Evolutionary conservation across 1,140 invertebrate genomes (phyloP), one percentile per base, ranked within the genome.

Genomic region (Bombus huntii): DNA sequence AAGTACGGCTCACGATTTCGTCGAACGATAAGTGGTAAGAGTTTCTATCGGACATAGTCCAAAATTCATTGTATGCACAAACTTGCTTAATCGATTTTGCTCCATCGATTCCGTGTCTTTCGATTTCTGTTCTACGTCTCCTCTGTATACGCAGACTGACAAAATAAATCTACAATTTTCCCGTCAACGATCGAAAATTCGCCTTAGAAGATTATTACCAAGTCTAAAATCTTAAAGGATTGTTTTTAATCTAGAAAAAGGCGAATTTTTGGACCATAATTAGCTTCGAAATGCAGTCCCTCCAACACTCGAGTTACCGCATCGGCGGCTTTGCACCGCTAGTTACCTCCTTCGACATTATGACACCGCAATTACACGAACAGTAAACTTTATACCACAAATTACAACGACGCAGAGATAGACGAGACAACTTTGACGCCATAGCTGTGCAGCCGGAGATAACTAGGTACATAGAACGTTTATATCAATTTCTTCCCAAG

Each of bases 11-110:
- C 77, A 53, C 76, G 68, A 72, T 66, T 85, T 80, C 76, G 76
- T 72, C 83, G 76, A 72, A 12, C 76, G 83, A 85, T 85, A 80
- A 85, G 22, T 15, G 83, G 83, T 85, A 85, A 85, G 83, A 80
- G 6, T 3, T 44, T 25, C 68, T 13, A 44, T 44, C 34, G 18
- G 39, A n/a, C 37, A 28, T n/a, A 59, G 31, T 62, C 31, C 37
- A 77, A 13, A 34, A 66, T 47, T 47, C 65, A 47, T 70, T 68
- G 5, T 53, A 53, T 2, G 47, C 0, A 8, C 22, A 28, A 42
- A 28, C 31, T 34, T 57, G 1, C 39, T n/a, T 12, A 28, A 12
- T 4, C 5, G 70, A 71, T 15, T 4, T 6, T 4, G 25, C 13
- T 15, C 18, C 28, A n/a, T 15, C 28, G 28, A 68, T 34, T 68